Percentiles rank a stretch among this genome's conserved stretches.
phyloP scores from a whole-genome alignment of 2,888 invertebrate species.

The Rhorus exstirpatorius region DNA sequence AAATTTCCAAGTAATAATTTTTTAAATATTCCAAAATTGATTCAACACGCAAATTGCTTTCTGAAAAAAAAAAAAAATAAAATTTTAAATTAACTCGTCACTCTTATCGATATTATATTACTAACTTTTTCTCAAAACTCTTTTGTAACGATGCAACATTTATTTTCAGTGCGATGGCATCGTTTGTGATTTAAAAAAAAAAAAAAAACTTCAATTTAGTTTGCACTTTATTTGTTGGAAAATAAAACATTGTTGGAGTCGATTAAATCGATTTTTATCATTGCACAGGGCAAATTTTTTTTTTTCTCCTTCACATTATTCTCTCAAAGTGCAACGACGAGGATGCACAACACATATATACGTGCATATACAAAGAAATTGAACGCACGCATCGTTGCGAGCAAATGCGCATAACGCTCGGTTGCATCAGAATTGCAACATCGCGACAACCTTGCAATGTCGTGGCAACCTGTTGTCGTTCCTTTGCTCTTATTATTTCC shows the following conservation, averaged over 20 bases:
- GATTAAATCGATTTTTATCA: constrained; percentile 8
- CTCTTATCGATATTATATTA: no score
- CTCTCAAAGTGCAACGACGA: constrained; percentile 41
- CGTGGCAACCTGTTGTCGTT: constrained; percentile 69
- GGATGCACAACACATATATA: constrained; percentile 2
- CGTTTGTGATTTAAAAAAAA: no score
- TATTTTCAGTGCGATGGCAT: no score
- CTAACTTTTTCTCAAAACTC: no score
- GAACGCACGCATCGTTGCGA: constrained; percentile 50
- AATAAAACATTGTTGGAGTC: neutral
- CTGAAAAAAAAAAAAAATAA: no score
- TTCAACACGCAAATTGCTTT: no score
- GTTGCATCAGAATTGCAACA: constrained; percentile 75
- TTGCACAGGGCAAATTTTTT: constrained; percentile 1
- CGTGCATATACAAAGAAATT: constrained; percentile 31
- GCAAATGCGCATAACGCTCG: constrained; percentile 42
- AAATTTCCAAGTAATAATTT: no score
- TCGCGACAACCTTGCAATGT: constrained; percentile 77
- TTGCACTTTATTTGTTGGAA: no score
- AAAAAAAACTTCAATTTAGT: no score
- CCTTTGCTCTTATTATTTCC: constrained; percentile 30
- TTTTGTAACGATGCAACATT: no score
- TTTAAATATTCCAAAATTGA: no score
- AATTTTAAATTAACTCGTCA: no score
- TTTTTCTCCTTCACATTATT: constrained; percentile 12